phyloP scores from a whole-genome alignment of 2,113 vertebrate species.

The Murina feae region DNA sequence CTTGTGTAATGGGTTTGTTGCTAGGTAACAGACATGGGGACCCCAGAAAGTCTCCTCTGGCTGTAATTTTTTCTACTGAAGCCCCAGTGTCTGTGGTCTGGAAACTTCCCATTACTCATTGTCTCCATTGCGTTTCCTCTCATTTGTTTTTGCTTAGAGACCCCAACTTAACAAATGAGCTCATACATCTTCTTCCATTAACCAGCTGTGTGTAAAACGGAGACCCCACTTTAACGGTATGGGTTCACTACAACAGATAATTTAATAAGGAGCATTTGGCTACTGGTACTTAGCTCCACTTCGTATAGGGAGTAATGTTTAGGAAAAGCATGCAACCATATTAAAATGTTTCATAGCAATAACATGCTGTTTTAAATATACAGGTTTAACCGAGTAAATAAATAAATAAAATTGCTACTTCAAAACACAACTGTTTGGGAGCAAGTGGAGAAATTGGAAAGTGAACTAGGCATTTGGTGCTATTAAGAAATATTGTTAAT shows the following conservation, averaged over 20 bases:
- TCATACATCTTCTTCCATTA: constrained; percentile 69
- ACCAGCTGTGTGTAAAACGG: constrained; percentile 64
- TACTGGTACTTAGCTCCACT: constrained; percentile 37
- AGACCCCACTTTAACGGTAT: constrained; percentile 49
- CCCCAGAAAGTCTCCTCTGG: constrained; percentile 74
- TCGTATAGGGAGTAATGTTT: background rate
- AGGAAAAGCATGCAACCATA: background rate
- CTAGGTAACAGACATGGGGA: constrained; percentile 81
- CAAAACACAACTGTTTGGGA: background rate
- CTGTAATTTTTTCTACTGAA: constrained; percentile 66
- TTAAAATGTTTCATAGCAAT: background rate
- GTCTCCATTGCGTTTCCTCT: constrained; percentile 66
- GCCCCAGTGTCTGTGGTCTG: constrained; percentile 67
- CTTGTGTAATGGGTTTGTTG: constrained; percentile 79
- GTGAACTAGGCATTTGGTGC: background rate
- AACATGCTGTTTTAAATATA: background rate
- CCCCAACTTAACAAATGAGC: constrained; percentile 78
- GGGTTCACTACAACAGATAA: constrained; percentile 35
- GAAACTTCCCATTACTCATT: constrained; percentile 80
- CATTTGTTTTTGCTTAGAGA: constrained; percentile 78
- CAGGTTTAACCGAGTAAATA: background rate
- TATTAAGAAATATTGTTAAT: background rate
- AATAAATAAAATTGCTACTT: background rate
- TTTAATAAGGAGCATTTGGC: constrained; percentile 39
- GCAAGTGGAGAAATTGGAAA: background rate